Conservation (phyloP, 1,140 invertebrate species). For the Hetaerina americana region DNA sequence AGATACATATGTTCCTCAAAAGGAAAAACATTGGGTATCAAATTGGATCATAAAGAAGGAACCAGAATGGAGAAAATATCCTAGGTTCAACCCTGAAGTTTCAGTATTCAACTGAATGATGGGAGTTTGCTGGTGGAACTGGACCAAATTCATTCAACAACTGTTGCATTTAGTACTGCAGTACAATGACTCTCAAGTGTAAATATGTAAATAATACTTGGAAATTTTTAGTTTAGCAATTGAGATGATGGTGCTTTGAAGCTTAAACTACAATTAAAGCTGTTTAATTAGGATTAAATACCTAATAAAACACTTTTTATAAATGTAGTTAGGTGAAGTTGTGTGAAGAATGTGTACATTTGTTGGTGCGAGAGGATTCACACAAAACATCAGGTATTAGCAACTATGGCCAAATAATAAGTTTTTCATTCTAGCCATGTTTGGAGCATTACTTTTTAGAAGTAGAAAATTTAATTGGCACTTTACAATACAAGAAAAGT, state of each 20-base stretch:
- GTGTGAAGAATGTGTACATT: no score
- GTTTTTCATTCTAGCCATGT: no score
- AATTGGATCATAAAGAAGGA: not conserved
- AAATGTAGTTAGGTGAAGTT: not conserved
- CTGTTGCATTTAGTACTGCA: not conserved
- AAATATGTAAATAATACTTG: not conserved
- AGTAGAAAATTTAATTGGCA: no score
- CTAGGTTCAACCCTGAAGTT: no score
- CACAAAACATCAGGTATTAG: no score
- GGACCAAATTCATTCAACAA: not conserved
- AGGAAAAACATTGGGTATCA: slow-evolving; percentile 21
- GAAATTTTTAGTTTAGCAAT: not conserved
- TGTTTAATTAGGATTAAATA: not conserved
- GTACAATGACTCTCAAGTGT: not conserved
- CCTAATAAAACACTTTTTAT: not conserved
- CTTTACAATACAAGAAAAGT: no score
- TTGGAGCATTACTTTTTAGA: no score
- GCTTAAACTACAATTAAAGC: not conserved
- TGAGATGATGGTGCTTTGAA: not conserved
- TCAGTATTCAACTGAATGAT: no score
- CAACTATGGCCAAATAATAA: no score
- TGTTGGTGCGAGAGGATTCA: no score
- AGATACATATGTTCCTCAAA: slow-evolving; percentile 63
- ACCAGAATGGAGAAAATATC: no score
- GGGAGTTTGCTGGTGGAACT: no score